A percentile compares a stretch with the other conserved stretches of the same genome.
Evolutionary conservation across 2,113 vertebrate species (phyloP).

Genomic region (Ailurus styani): DNA sequence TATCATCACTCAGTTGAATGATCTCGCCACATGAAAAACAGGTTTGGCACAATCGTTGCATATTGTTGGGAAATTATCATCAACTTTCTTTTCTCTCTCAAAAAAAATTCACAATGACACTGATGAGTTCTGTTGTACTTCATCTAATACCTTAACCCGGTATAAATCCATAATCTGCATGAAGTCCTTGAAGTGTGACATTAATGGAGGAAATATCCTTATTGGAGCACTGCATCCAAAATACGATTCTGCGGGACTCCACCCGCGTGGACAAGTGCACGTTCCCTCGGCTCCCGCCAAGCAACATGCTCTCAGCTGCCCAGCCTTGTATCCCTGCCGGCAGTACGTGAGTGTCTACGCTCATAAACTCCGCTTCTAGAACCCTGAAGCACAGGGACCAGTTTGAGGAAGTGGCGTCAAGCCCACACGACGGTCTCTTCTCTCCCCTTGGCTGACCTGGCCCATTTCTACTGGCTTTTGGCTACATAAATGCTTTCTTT

Average conservation of each 20-base stretch:
- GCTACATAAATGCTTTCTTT: not conserved
- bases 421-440: not conserved
- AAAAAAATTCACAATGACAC: conserved; percentile 51
- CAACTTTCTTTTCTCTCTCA: conserved; percentile 59
- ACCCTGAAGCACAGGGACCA: rapidly evolving
- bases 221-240: rapidly evolving
- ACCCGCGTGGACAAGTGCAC: rapidly evolving
- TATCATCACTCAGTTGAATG: not conserved
- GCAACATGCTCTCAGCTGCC: rapidly evolving
- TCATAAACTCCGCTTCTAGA: not conserved
- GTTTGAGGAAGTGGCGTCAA: not conserved
- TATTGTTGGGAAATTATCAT: conserved; percentile 69
- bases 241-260: rapidly evolving
- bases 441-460: not conserved
- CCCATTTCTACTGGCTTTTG: not conserved
- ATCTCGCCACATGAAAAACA: conserved; percentile 16
- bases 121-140: conserved; percentile 67
- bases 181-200: not conserved
- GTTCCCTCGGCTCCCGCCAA: rapidly evolving
- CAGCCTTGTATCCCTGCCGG: not conserved
- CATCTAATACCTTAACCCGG: conserved; percentile 10
- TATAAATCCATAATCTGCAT: not conserved
- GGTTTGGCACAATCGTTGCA: conserved; percentile 37
- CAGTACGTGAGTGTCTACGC: rapidly evolving
- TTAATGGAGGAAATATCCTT: not conserved